A percentile compares a stretch with the other conserved stretches of the same genome.
These are phyloP conservation scores for Sphaeramia orbicularis DNA, from an alignment of 2,797 vertebrate genomes.

Conservation along the genomic window DNA sequence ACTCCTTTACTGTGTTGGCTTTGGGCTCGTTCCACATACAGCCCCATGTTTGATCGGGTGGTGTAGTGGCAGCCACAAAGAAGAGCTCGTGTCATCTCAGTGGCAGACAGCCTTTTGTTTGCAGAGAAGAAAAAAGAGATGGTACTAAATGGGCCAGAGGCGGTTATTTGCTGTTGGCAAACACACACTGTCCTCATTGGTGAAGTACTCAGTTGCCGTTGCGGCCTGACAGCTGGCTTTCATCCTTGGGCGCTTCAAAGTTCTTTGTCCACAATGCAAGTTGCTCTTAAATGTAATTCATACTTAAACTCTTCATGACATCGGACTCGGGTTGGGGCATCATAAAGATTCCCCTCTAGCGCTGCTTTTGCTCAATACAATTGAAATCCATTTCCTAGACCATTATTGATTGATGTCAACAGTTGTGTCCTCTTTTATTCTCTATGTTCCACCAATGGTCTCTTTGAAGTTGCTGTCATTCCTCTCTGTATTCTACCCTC, in stretches of 20 bases:
- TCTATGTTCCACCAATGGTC: conserved; percentile 49
- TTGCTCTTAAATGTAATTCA: conserved; percentile 67
- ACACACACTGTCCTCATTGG: conserved; percentile 71
- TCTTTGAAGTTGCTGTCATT: conserved; percentile 69
- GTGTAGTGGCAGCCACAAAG: conserved; percentile 51
- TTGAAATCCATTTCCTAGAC: conserved; percentile 54
- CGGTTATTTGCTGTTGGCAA: conserved; percentile 84
- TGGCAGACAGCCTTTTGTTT: conserved; percentile 78
- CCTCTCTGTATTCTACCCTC: conserved; percentile 58
- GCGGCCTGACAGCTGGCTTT: conserved; percentile 72
- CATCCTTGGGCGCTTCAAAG: conserved; percentile 46
- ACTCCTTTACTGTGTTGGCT: conserved; percentile 75
- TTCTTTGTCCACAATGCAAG: conserved; percentile 57
- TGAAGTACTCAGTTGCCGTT: conserved; percentile 54
- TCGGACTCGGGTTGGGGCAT: conserved; percentile 26
- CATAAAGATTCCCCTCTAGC: conserved; percentile 53
- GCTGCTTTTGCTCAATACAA: conserved; percentile 43
- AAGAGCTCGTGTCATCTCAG: conserved; percentile 68
- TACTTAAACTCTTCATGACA: conserved; percentile 33
- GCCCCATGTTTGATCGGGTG: conserved; percentile 73
- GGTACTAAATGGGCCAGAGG: conserved; percentile 76
- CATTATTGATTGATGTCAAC: conserved; percentile 74
- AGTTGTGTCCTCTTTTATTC: conserved; percentile 55
- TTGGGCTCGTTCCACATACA: conserved; percentile 71
- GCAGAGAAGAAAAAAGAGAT: conserved; percentile 66